Percentiles rank a stretch among this genome's conserved stretches.
phyloP scores from a whole-genome alignment of 1,140 invertebrate species.

The Pectinophora gossypiella region DNA sequence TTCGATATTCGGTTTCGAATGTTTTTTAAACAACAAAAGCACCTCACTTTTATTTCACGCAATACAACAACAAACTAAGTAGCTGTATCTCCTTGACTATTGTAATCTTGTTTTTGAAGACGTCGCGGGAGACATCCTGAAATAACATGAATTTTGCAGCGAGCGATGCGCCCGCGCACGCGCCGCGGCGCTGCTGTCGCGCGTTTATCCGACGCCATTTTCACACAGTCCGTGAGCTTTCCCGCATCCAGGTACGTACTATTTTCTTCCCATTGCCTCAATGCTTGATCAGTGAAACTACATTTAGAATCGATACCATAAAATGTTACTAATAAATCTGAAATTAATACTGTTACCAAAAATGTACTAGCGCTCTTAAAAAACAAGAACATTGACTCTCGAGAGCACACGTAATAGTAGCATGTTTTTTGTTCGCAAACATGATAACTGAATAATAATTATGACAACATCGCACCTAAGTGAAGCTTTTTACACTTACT shows the following conservation, averaged over 20 bases:
- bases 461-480: slow-evolving; percentile 21
- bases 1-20: too few species aligned
- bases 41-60: too few species aligned
- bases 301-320: not conserved
- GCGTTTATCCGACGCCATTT: slow-evolving; percentile 66
- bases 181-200: slow-evolving; percentile 55
- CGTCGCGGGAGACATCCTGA: slow-evolving; percentile 73
- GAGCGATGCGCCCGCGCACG: slow-evolving; percentile 53
- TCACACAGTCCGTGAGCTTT: slow-evolving; percentile 66
- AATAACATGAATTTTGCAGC: slow-evolving; percentile 70
- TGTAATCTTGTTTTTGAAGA: slow-evolving; percentile 51
- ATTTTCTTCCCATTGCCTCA: slow-evolving; percentile 22
- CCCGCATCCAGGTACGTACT: slow-evolving; percentile 60
- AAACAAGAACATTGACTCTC: slow-evolving; percentile 65
- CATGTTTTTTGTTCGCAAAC: slow-evolving; percentile 68
- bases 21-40: too few species aligned
- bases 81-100: not conserved
- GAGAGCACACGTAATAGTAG: slow-evolving; percentile 61
- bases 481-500: slow-evolving; percentile 12
- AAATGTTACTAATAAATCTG: not conserved
- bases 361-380: slow-evolving; percentile 8
- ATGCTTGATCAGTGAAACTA: slow-evolving; percentile 12
- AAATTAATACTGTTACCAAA: not conserved
- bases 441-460: slow-evolving; percentile 45
- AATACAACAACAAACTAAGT: not conserved